phyloP scores from a whole-genome alignment of 2,113 vertebrate species.

The Pagrus major region DNA sequence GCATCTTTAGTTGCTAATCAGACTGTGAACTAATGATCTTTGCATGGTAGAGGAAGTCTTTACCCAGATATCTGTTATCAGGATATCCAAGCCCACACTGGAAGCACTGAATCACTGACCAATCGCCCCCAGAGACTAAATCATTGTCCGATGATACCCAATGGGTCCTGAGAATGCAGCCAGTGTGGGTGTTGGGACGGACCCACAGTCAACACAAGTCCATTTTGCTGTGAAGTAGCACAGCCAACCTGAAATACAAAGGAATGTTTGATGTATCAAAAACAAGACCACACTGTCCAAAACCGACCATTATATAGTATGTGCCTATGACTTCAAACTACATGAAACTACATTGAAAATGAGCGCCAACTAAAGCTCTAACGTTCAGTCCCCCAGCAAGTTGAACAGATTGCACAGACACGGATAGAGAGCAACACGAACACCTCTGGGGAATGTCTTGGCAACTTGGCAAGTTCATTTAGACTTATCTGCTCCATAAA shows the following conservation, averaged over 20 bases:
- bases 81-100: too few relatives aligned
- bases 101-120: too few relatives aligned
- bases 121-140: too few relatives aligned
- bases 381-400: slow-evolving; percentile 22
- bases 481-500: slow-evolving; percentile 62
- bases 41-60: too few relatives aligned
- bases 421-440: slow-evolving; percentile 24
- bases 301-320: not conserved
- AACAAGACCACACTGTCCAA: not conserved
- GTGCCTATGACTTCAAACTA: not conserved
- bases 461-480: slow-evolving; percentile 49
- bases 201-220: not conserved
- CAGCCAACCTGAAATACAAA: not conserved
- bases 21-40: too few relatives aligned
- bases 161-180: too few relatives aligned
- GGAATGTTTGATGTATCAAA: not conserved
- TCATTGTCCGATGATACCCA: too few relatives aligned
- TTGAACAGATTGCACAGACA: slow-evolving; percentile 53
- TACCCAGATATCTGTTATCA: too few relatives aligned
- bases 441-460: slow-evolving; percentile 50
- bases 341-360: not conserved
- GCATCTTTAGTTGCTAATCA: too few relatives aligned
- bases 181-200: not conserved
- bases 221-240: not conserved
- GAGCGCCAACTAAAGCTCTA: slow-evolving; percentile 3